Percentiles rank a stretch among this genome's conserved stretches.
phyloP scores from a whole-genome alignment of 2,797 vertebrate species.

The Myotis pilosus region DNA sequence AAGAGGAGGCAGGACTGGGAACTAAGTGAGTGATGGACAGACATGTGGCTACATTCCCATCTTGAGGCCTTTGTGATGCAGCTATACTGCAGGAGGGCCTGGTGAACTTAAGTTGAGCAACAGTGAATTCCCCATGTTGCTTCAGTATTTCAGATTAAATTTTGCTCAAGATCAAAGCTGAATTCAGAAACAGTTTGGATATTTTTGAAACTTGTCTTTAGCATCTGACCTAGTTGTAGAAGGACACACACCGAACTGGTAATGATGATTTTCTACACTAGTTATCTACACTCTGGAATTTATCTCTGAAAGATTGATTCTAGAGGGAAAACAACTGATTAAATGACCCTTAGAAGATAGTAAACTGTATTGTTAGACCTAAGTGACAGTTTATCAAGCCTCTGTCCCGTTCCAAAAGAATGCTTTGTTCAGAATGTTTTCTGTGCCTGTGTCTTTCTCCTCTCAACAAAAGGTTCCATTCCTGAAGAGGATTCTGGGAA shows the following conservation, averaged over 20 bases:
- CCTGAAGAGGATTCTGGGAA: constrained; percentile 94
- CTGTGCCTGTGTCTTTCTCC: constrained; percentile 1
- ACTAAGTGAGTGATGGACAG: not conserved
- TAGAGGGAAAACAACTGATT: not conserved
- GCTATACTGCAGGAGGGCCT: not conserved
- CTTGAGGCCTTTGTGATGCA: not conserved
- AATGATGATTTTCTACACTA: not conserved
- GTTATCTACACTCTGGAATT: not conserved
- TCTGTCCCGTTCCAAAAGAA: not conserved
- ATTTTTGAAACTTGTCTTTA: constrained; percentile 57
- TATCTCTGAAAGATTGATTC: constrained; percentile 18
- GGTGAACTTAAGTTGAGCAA: not conserved
- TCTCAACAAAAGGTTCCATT: constrained; percentile 90
- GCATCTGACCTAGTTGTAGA: not conserved
- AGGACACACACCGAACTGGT: not conserved
- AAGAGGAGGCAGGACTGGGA: not conserved
- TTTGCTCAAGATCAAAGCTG: not conserved
- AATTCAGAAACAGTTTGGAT: constrained; percentile 26
- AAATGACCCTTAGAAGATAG: not conserved
- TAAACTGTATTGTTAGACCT: not conserved
- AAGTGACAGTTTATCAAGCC: not conserved
- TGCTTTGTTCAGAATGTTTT: constrained; percentile 14
- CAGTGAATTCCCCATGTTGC: not conserved
- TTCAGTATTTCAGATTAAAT: not conserved
- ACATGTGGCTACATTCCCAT: not conserved